Percentiles rank a stretch among this genome's conserved stretches.
Conservation (phyloP, 2,888 invertebrate genomes). For the Pachliopta kotzebuea region DNA sequence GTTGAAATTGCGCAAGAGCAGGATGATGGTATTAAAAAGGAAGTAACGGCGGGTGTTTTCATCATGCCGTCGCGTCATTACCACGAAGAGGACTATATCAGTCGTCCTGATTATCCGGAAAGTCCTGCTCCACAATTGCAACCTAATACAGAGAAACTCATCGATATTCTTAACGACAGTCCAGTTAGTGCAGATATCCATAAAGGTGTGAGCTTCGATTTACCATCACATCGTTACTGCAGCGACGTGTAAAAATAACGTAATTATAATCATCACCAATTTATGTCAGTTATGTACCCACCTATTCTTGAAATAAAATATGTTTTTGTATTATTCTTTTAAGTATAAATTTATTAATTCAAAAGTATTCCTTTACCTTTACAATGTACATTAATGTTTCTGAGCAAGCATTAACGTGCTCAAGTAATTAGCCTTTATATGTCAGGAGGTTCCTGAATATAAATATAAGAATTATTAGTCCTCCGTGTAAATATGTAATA, state of each 20-base stretch:
- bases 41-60: slow-evolving; percentile 56
- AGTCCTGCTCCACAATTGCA: slow-evolving; percentile 50
- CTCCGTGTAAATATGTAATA: neutral
- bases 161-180: slow-evolving; percentile 55
- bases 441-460: neutral
- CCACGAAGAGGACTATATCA: slow-evolving; percentile 54
- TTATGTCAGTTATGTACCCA: slow-evolving; percentile 25
- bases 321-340: slow-evolving; percentile 1
- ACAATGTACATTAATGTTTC: no score
- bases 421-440: neutral
- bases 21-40: slow-evolving; percentile 48
- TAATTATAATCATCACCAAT: neutral
- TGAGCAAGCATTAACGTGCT: no score
- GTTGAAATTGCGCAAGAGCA: slow-evolving; percentile 45
- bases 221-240: slow-evolving; percentile 46
- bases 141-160: slow-evolving; percentile 53
- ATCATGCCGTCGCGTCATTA: slow-evolving; percentile 60
- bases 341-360: neutral
- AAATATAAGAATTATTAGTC: neutral
- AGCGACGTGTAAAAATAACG: slow-evolving; percentile 54
- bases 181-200: slow-evolving; percentile 41
- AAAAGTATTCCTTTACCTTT: no score
- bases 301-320: slow-evolving; percentile 22
- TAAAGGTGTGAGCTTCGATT: slow-evolving; percentile 59
- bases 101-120: slow-evolving; percentile 70